Evolutionary conservation across 2,888 invertebrate genomes (phyloP), one percentile per base, ranked within the genome.

Genomic region (Euproctis similis): DNA sequence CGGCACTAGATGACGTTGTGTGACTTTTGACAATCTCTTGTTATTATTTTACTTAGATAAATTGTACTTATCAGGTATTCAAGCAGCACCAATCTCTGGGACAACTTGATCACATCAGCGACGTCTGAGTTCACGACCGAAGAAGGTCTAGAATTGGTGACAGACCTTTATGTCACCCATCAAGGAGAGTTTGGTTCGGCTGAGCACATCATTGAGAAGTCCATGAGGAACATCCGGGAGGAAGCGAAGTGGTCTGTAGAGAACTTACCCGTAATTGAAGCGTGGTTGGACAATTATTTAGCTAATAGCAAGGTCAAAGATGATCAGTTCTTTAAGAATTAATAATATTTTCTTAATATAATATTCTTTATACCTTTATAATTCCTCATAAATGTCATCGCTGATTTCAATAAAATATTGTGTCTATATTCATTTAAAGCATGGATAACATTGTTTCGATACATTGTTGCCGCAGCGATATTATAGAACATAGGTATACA

Each of bases 181-280:
- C 86, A 87, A 43, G 89, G 87, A 1, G 89, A 92, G 48, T 91
- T 93, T 42, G 91, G 90, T 0, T 89, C 89, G 3, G 92, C 92
- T 0, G 90, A 91, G 39, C 89, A 89, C 42, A 89, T 92, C 8
- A 88, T 93, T 8, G 89, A 90, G 52, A 90, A 90, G 43, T 90
- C 92, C 0, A 69, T 92, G 52, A 88, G 87, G 46, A 91, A 90
- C 39, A 92, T 93, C 22, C 87, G 89, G 44, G 90, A 91, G 49
- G 92, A 92, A 56, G 89, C 90, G 1, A 87, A 89, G 51, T 94
- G 93, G 93, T 91, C 90, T 17, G 87, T 89, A 28, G 89, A 90
- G 28, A 93, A 92, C 57, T 63, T 93, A 3, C 92, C 92, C 0
- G 88, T 90, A 0, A 92, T 94, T 20, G 89, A 91, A 36, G 72